Evolutionary conservation across 2,113 vertebrate species (phyloP), one percentile per base, ranked within the genome.

Genomic region (Edolisoma coerulescens): DNA sequence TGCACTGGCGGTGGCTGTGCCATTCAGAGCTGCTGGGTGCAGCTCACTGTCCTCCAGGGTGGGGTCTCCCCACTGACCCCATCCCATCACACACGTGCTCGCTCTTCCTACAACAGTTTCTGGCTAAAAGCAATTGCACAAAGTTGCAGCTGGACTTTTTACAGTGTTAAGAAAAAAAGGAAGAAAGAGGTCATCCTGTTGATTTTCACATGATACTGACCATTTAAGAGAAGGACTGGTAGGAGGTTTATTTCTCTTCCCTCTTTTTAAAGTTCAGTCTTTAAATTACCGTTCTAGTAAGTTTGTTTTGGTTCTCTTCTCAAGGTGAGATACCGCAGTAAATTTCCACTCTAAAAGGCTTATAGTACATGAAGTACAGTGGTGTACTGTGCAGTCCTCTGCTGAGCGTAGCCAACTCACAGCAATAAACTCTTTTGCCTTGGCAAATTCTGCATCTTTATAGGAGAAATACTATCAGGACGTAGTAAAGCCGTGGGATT

Each of bases 271-370:
- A 92, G 84, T 64, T 82, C 89, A 91, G 89, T 82, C 76, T 93
- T 92, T 88, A 92, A 92, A 94, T 84, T 90, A 74, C 86, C 71
- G 57, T 82, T 93, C 60, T 57, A 80, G 79, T 75, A 49, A 82
- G 74, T 89, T 89, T 92, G 96, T 60, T 93, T 95, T 91, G 45
- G 50, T 89, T 83, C 50, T 88, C 14, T 84, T 41, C 65, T 93
- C 59, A 84, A 90, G 75, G 81, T 93, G 89, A 91, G 52, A 85
- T 79, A 84, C 74, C 1, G 0, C 60, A 81, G 88, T 92, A 91
- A 91, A 96, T 93, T 94, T 97, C 89, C 86, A 77, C 83, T 95
- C 92, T 89, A 69, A 90, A 90, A 88, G 64, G 28, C 37, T 74
- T 91, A 74, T 32, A 89, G 87, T 47, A 73, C 65, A 35, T 56